Evolutionary conservation across 1,140 invertebrate species (phyloP).

Genomic region (Drosophila sproati): DNA sequence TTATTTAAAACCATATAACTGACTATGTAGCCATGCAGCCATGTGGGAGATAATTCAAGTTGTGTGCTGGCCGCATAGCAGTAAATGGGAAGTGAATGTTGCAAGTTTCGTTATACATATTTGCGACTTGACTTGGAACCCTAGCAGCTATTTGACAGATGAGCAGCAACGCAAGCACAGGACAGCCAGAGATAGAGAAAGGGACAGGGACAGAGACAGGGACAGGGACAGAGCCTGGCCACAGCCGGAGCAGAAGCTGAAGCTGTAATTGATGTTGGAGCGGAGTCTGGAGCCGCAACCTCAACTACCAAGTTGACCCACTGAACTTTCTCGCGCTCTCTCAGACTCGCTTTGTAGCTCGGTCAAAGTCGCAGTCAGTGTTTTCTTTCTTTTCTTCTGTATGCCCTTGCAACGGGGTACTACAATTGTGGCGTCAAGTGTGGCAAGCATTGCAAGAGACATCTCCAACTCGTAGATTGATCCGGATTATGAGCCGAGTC

Average conservation of each 20-base stretch:
- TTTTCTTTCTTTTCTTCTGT: slow-evolving; percentile 1
- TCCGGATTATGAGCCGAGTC: no score
- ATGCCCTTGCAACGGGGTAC: no score
- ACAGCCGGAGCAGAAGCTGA: background rate
- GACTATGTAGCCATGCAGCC: no score
- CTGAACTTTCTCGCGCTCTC: slow-evolving; percentile 62
- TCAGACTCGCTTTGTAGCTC: slow-evolving; percentile 12
- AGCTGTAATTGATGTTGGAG: background rate
- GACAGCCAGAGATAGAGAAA: slow-evolving; percentile 13
- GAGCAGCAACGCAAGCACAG: slow-evolving; percentile 32
- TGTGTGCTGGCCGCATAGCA: slow-evolving; percentile 1
- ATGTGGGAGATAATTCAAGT: background rate
- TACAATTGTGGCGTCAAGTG: no score
- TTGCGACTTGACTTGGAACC: slow-evolving; percentile 32
- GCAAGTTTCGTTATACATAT: slow-evolving; percentile 30
- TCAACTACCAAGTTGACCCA: slow-evolving; percentile 45
- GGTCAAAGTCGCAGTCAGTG: slow-evolving; percentile 11
- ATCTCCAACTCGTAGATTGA: no score
- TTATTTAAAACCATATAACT: background rate
- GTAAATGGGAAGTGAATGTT: slow-evolving; percentile 33
- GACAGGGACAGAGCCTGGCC: no score
- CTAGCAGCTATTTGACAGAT: slow-evolving; percentile 31
- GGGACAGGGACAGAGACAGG: no score
- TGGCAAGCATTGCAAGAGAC: no score
- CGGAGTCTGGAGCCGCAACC: slow-evolving; percentile 2